Evolutionary conservation across 1,140 invertebrate genomes (phyloP), one percentile per base, ranked within the genome.

Genomic region (Camponotus vicinus): DNA sequence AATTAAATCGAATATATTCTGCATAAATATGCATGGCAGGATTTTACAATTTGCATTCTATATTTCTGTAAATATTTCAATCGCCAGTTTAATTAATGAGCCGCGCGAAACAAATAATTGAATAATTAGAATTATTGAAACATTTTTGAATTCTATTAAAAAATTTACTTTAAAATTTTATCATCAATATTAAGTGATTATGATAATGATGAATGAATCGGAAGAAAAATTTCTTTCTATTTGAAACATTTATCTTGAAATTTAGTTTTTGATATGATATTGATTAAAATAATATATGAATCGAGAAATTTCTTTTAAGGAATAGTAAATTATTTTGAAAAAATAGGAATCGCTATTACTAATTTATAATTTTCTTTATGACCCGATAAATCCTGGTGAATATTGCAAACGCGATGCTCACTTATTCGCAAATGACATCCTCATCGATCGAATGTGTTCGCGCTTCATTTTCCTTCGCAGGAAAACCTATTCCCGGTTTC

Each of bases 391-490:
- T 42, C 21, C 34, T n/a, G 27, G 45, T 52, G 27, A 80, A 70
- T 79, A 67, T 70, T 42, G 49, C n/a, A 66, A 76, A 37, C 7
- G 42, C n/a, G 18, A n/a, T 8, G 32, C n/a, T 67, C 66, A 79
- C 69, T 69, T 78, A 69, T 75, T 75, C 61, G 8, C 76, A 79
- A 73, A 83, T 75, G 59, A 42, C 59, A 75, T 83, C 18, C 13
- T 9, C 27, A 11, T 13, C 40, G 27, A 66, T 73, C 8, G 45
- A 82, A 52, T 15, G 49, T 6, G 32, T 32, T 55, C 40, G 34
- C 66, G n/a, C 49, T 86, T 66, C 57, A n/a, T 85, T 88, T 63
- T 67, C 27, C 59, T 64, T 32, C 11, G 8, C 15, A 40, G 79
- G 70, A 76, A 84, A 63, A 82, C 1, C 32, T 40, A 73, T 84